phyloP scores from a whole-genome alignment of 2,113 vertebrate genomes.

The Pachyramphus minor region DNA sequence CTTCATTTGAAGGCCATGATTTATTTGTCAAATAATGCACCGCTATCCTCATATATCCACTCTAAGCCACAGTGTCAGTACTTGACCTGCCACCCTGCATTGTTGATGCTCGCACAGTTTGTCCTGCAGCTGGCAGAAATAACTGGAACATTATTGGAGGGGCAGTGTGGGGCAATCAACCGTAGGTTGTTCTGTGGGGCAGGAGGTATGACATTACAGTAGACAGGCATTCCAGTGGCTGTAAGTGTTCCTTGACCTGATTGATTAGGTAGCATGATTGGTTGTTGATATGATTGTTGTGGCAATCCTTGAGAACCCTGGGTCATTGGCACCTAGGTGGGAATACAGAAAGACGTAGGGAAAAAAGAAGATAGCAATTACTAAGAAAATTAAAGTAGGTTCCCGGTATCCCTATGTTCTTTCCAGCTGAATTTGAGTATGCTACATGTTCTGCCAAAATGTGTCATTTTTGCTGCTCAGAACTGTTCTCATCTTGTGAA shows the following conservation, averaged over 20 bases:
- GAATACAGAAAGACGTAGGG: background rate
- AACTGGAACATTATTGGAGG: constrained; percentile 76
- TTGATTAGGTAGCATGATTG: constrained; percentile 82
- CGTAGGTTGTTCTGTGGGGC: constrained; percentile 78
- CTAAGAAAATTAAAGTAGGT: background rate
- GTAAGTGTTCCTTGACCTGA: constrained; percentile 82
- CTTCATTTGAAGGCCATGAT: constrained; percentile 67
- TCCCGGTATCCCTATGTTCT: background rate
- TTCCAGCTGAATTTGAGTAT: background rate
- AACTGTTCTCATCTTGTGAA: background rate
- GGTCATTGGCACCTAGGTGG: constrained; percentile 79
- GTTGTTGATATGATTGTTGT: constrained; percentile 86
- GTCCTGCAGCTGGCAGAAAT: constrained; percentile 82
- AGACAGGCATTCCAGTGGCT: constrained; percentile 81
- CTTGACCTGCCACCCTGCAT: constrained; percentile 83
- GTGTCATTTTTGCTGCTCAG: background rate
- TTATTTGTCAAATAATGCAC: constrained; percentile 34
- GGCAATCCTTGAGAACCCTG: constrained; percentile 82
- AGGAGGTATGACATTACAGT: constrained; percentile 89
- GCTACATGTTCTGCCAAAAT: background rate
- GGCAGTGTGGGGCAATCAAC: constrained; percentile 78
- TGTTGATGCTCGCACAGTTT: constrained; percentile 82
- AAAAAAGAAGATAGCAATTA: background rate
- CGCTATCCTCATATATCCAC: background rate
- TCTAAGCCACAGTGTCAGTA: constrained; percentile 75